Evolutionary conservation across 2,888 invertebrate species (phyloP), one percentile per base, ranked within the genome.

Genomic region (Smittia aterrima): DNA sequence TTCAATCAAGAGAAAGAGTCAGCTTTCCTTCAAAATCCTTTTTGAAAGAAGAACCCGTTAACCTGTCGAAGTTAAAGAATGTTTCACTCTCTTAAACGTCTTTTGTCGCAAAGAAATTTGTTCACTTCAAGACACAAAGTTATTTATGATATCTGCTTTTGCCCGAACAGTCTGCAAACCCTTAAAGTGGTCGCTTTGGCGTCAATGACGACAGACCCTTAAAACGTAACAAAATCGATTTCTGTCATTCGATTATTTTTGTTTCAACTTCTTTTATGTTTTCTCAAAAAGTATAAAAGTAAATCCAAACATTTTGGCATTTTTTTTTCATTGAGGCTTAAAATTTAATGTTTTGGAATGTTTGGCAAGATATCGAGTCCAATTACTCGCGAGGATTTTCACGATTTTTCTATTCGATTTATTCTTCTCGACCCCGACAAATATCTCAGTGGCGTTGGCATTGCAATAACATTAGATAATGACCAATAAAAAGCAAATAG

Each of bases 21-120:
- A 32, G 32, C 32, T 32, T 32, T 32, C 9, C 32, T 32, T 32
- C 32, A 47, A 47, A 11, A 47, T 11, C 47, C 47, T 11, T 47
- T n/a, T 6, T 11, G 13, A 2, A 2, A 47, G 47, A 47, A 2
- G 58, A 22, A 58, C 22, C 58, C 3, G 20, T 58, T 18, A 58
- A 20, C 58, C 58, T 58, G 13, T 58, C n/a, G 22, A 58, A 22
- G n/a, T 58, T 22, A 18, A 58, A 11, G 11, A n/a, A n/a, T n/a
- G 11, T 58, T 58, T 4, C 13, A 3, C 16, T 47, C 13, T 47
- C 20, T 58, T 22, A 58, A 58, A 58, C n/a, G 58, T 6, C 7
- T 22, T 70, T 38, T 72, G 72, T 62, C 72, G 72, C 72, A 58
- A 72, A n/a, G n/a, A n/a, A n/a, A n/a, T n/a, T 72, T 62, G 54